Evolutionary conservation across 1,140 invertebrate genomes (phyloP).

Genomic region (Pararge aegeria): DNA sequence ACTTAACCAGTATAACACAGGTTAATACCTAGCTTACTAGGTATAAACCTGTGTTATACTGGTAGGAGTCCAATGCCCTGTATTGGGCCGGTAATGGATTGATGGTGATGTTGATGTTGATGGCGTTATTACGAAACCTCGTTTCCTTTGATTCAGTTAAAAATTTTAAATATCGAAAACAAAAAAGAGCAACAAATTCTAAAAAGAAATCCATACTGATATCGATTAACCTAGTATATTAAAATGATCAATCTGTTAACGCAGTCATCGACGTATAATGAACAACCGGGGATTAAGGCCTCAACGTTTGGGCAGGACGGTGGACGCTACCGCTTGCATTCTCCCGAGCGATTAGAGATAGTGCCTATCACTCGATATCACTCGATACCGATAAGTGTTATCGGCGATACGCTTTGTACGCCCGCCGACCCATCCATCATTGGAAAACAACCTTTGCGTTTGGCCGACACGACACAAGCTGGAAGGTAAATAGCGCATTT

Average conservation of each 20-base stretch:
- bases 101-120: no score
- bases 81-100: no score
- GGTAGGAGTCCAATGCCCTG: no score
- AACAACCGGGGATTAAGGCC: constrained; percentile 61
- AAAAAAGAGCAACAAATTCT: neutral
- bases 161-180: neutral
- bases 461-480: constrained; percentile 55
- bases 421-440: constrained; percentile 73
- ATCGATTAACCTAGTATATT: constrained; percentile 38
- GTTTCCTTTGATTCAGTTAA: no score
- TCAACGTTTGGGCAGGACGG: constrained; percentile 39
- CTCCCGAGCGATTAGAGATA: constrained; percentile 43
- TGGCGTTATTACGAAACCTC: no score
- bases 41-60: no score
- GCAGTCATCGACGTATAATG: constrained; percentile 58
- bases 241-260: constrained; percentile 54
- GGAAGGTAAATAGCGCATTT: constrained; percentile 63
- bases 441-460: constrained; percentile 59
- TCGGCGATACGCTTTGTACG: constrained; percentile 68
- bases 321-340: constrained; percentile 44
- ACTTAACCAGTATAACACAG: no score
- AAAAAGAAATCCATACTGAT: neutral
- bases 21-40: no score
- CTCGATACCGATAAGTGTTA: constrained; percentile 66
- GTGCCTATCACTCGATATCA: constrained; percentile 35